These are phyloP conservation scores for Nemurella pictetii DNA, from an alignment of 2,888 invertebrate species.

Conservation along the genomic window DNA sequence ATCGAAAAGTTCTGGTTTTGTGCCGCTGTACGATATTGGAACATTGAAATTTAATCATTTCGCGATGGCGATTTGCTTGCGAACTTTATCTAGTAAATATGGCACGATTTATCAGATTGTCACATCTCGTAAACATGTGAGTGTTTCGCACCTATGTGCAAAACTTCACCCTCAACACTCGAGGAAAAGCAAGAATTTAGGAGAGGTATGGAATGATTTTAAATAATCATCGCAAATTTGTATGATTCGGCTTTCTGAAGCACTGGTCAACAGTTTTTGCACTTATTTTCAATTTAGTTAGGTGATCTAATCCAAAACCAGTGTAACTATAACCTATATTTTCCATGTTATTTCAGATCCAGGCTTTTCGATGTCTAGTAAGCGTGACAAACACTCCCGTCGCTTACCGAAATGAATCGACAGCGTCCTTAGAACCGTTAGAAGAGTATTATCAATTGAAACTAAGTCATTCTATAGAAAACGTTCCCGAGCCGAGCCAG, in stretches of 20 bases:
- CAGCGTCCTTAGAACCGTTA: slow-evolving; percentile 1
- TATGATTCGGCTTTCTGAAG: slow-evolving; percentile 39
- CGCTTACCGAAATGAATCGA: slow-evolving; percentile 8
- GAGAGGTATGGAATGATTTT: slow-evolving; percentile 54
- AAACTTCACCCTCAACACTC: slow-evolving; percentile 54
- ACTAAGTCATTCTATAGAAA: not conserved
- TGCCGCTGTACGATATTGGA: not conserved
- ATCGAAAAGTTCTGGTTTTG: not conserved
- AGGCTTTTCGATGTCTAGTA: slow-evolving; percentile 33
- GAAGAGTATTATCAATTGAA: not conserved
- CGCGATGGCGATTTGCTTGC: slow-evolving; percentile 61
- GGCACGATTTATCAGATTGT: slow-evolving; percentile 59
- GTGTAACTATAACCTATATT: slow-evolving; percentile 17
- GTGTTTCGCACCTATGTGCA: slow-evolving; percentile 51
- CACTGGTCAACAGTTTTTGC: not conserved
- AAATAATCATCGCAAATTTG: slow-evolving; percentile 29
- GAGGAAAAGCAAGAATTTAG: slow-evolving; percentile 56
- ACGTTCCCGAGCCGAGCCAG: not conserved
- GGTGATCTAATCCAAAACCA: not conserved
- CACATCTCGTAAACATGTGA: slow-evolving; percentile 57
- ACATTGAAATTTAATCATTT: slow-evolving; percentile 30
- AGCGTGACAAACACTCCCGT: slow-evolving; percentile 27
- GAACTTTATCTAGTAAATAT: slow-evolving; percentile 60
- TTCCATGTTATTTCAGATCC: slow-evolving; percentile 36
- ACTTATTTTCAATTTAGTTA: not conserved